Evolutionary conservation across 2,797 vertebrate species (phyloP), one percentile per base, ranked within the genome.

Genomic region (Eupleurogrammus muticus): DNA sequence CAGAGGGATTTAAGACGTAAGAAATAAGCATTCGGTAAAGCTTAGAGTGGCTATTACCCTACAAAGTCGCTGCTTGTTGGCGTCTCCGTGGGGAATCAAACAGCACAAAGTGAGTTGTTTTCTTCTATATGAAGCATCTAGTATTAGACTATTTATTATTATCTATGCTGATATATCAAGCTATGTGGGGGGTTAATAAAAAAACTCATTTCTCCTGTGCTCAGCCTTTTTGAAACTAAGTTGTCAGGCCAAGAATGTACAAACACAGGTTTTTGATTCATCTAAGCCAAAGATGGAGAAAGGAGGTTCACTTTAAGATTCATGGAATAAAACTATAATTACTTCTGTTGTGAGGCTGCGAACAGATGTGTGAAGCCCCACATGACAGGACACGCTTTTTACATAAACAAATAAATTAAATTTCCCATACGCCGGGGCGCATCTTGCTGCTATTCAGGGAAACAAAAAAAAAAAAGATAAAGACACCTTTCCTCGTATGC

Each of bases 351-450:
- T 75, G 61, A 54, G 58, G 36, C 35, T 32, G 58, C 0, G 34
- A 75, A 70, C 70, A 77, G 76, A 83, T 73, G 56, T 66, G 73
- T 60, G 55, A 65, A 78, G 80, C 17, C 1, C 78, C 66, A 73
- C 75, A 77, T 80, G 79, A 85, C 82, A 87, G 28, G 28, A 28
- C n/a, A 6, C 28, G 3, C 3, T 28, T 88, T 87, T 87, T 77
- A 81, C 76, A 82, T 71, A 83, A 84, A 89, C 70, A 89, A 90
- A 86, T 83, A 87, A 82, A 90, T 86, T 80, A 70, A 82, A 84
- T 89, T 86, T 73, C 72, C 67, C 49, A 51, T 53, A 10, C 21
- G 14, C 1, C 9, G 16, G n/a, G 13, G 52, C n/a, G 66, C 65
- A 35, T 75, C 72, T 83, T 58, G 74, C 14, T 23, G 58, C 62